Evolutionary conservation across 2,113 vertebrate genomes (phyloP).

Genomic region (Neopipo cinnamomea): DNA sequence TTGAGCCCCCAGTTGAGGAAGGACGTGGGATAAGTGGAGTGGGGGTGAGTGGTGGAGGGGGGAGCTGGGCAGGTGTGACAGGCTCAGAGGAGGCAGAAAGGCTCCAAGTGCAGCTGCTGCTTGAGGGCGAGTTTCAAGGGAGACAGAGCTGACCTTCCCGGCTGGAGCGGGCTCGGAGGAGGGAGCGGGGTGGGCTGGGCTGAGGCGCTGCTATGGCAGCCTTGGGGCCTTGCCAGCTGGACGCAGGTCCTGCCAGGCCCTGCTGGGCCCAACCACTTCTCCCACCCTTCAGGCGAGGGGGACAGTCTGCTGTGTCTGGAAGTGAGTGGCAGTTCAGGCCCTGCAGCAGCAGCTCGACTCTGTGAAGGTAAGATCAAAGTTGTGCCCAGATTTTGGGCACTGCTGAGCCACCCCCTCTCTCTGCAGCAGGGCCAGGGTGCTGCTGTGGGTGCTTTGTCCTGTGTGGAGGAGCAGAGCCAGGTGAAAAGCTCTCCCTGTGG

Average conservation of each 20-base stretch:
- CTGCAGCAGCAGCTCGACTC: background rate
- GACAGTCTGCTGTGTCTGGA: background rate
- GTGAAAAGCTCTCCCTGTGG: background rate
- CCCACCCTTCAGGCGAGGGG: too few relatives aligned
- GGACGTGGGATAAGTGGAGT: too few relatives aligned
- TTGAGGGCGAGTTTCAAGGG: fast-evolving
- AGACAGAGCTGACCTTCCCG: fast-evolving
- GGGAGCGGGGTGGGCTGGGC: fast-evolving
- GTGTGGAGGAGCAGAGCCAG: fast-evolving
- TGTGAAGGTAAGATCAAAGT: background rate
- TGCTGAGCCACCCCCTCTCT: background rate
- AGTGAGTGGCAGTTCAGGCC: fast-evolving
- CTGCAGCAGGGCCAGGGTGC: background rate
- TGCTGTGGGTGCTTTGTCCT: fast-evolving
- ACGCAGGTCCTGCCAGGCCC: background rate
- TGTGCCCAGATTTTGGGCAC: fast-evolving
- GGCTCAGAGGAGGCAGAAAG: background rate
- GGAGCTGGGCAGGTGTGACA: background rate
- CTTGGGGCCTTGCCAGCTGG: background rate
- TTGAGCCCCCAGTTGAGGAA: too few relatives aligned
- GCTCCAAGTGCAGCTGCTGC: background rate
- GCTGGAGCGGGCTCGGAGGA: fast-evolving
- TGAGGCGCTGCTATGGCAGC: background rate
- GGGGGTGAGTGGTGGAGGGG: background rate
- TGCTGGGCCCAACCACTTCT: fast-evolving